A percentile compares a stretch with the other conserved stretches of the same genome.
Conservation (phyloP, 2,797 vertebrate species). For the Decapterus maruadsi region DNA sequence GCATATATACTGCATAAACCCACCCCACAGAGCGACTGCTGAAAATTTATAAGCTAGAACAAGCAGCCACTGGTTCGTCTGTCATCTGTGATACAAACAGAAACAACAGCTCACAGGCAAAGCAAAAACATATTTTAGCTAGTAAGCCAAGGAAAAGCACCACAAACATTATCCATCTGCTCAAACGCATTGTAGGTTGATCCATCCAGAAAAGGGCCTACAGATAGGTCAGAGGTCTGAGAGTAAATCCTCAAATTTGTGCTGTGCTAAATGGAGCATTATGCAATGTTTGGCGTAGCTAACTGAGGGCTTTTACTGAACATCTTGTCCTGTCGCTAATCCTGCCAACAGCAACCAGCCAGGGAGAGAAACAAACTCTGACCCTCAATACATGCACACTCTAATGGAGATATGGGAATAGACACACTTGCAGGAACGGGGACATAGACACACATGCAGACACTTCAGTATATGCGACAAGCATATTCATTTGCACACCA, state of each 20-base stretch:
- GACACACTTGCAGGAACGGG: slow-evolving; percentile 2
- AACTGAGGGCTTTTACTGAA: slow-evolving; percentile 80
- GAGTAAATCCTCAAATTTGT: slow-evolving; percentile 81
- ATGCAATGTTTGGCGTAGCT: slow-evolving; percentile 80
- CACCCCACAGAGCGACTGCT: background rate
- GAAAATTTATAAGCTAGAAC: slow-evolving; percentile 32
- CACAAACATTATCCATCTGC: slow-evolving; percentile 80
- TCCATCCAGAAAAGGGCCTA: slow-evolving; percentile 75
- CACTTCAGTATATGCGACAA: slow-evolving; percentile 10
- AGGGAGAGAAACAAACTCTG: slow-evolving; percentile 78
- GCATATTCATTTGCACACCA: background rate
- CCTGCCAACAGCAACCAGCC: slow-evolving; percentile 82
- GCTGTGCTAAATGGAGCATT: slow-evolving; percentile 83
- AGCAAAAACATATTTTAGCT: slow-evolving; percentile 66
- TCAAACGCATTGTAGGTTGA: slow-evolving; percentile 73
- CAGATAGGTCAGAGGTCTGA: slow-evolving; percentile 77
- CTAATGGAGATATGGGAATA: slow-evolving; percentile 40
- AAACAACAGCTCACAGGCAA: slow-evolving; percentile 52
- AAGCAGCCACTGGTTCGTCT: slow-evolving; percentile 29
- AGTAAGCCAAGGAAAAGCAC: slow-evolving; percentile 70
- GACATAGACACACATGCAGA: slow-evolving; percentile 12
- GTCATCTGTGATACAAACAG: slow-evolving; percentile 49
- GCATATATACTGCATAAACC: slow-evolving; percentile 2
- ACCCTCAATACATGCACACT: slow-evolving; percentile 68
- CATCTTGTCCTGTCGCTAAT: slow-evolving; percentile 84